Evolutionary conservation across 2,113 vertebrate species (phyloP).

Genomic region (Seriola aureovittata): DNA sequence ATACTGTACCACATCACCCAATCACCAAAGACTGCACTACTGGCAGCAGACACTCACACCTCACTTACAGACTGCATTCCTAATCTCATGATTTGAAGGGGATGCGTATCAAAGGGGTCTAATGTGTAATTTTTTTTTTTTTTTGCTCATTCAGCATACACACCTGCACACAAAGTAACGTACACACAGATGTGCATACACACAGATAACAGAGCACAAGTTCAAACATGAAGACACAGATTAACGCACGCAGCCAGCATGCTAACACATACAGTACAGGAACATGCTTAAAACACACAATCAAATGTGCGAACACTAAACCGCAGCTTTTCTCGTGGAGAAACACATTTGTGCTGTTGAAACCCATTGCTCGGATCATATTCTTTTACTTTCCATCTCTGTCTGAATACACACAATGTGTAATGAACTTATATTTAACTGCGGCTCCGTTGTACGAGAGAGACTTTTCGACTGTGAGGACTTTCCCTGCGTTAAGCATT

Average conservation of each 20-base stretch:
- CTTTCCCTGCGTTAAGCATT: constrained; percentile 42
- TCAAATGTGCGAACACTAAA: constrained; percentile 15
- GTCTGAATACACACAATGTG: constrained; percentile 10
- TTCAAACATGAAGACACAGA: neutral
- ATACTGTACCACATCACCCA: constrained; percentile 42
- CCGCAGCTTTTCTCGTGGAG: constrained; percentile 44
- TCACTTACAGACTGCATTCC: constrained; percentile 29
- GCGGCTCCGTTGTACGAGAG: constrained; percentile 20
- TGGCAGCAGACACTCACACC: constrained; percentile 28
- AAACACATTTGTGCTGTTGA: constrained; percentile 33
- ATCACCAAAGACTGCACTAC: constrained; percentile 27
- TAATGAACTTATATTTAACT: constrained; percentile 58
- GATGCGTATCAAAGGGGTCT: constrained; percentile 28
- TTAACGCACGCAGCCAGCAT: neutral
- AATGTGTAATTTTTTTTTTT: neutral
- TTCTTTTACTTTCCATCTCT: constrained; percentile 6
- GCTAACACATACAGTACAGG: neutral
- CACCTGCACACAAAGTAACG: neutral
- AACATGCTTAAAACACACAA: constrained; percentile 10
- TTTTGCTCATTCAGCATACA: constrained; percentile 5
- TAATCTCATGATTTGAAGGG: constrained; percentile 36
- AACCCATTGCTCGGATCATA: constrained; percentile 30
- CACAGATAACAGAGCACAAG: neutral
- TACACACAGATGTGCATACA: neutral
- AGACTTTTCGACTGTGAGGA: constrained; percentile 1